Conservation (phyloP, 1,140 invertebrate species). For the Hycleus phaleratus region DNA sequence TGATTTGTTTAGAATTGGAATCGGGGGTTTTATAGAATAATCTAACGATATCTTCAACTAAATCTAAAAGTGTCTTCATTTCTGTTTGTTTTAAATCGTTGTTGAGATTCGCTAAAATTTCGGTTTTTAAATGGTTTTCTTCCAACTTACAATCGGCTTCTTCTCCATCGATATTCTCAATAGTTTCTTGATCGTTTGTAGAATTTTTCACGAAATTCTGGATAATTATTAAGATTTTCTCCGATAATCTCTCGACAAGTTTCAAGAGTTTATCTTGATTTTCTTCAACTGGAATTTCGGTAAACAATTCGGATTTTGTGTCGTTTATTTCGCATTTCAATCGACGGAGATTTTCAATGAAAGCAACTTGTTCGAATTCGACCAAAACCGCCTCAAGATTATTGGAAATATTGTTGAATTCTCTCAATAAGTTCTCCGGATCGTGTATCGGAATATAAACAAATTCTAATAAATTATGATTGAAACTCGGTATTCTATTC, state of each 20-base stretch:
- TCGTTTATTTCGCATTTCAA: slow-evolving; percentile 10
- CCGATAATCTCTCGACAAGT: slow-evolving; percentile 49
- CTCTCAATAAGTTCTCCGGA: slow-evolving; percentile 3
- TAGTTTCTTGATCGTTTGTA: slow-evolving; percentile 21
- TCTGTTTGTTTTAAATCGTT: slow-evolving; percentile 43
- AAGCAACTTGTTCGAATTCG: slow-evolving; percentile 22
- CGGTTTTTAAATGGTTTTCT: slow-evolving; percentile 56
- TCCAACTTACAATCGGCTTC: slow-evolving; percentile 44
- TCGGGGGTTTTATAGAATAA: too few species aligned
- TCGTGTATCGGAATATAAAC: slow-evolving; percentile 16
- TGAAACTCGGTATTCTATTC: slow-evolving; percentile 15
- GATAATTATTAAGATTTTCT: slow-evolving; percentile 53
- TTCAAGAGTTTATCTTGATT: slow-evolving; percentile 26
- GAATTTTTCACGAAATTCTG: slow-evolving; percentile 63
- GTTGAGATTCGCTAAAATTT: slow-evolving; percentile 52
- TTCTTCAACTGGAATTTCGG: slow-evolving; percentile 22
- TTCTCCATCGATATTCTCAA: slow-evolving; percentile 29
- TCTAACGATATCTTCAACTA: too few species aligned
- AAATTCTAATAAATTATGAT: slow-evolving; percentile 9
- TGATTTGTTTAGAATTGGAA: slow-evolving; percentile 2
- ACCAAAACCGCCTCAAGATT: slow-evolving; percentile 32
- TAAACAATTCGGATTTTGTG: slow-evolving; percentile 7
- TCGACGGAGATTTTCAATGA: slow-evolving; percentile 24
- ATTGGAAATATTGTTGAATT: slow-evolving; percentile 33
- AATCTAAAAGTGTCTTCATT: too few species aligned